Evolutionary conservation across 2,888 invertebrate species (phyloP).

Genomic region (Tiliacea aurago): DNA sequence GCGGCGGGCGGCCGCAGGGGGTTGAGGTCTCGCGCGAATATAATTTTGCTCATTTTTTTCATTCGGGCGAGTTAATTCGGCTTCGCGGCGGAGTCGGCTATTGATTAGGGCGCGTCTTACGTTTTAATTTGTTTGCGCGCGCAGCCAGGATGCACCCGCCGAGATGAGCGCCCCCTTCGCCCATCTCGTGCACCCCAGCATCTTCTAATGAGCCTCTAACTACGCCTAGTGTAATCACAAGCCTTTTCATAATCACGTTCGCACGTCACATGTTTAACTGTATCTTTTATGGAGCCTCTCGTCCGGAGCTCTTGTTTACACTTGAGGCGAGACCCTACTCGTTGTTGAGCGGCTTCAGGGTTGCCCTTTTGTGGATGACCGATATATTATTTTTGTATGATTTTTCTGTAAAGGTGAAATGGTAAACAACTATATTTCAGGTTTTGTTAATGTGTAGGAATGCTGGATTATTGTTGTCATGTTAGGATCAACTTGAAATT

Average conservation of each 20-base stretch:
- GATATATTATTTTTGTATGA: conserved; percentile 49
- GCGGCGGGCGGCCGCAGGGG: conserved; percentile 80
- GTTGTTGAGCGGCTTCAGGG: conserved; percentile 59
- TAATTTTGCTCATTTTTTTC: conserved; percentile 91
- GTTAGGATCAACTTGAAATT: neutral
- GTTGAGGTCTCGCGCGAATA: conserved; percentile 89
- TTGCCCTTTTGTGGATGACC: conserved; percentile 57
- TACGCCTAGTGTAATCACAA: conserved; percentile 83
- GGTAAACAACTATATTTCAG: conserved; percentile 6
- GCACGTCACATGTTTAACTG: conserved; percentile 72
- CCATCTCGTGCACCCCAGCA: conserved; percentile 66
- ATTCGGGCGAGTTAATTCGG: conserved; percentile 90
- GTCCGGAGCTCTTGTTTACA: conserved; percentile 67
- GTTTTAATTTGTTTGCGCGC: conserved; percentile 91
- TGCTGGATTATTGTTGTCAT: conserved; percentile 1
- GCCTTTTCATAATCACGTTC: conserved; percentile 83
- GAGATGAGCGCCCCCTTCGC: conserved; percentile 81
- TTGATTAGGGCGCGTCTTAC: conserved; percentile 91
- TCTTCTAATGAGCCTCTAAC: conserved; percentile 87
- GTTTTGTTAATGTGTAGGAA: neutral
- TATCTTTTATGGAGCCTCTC: conserved; percentile 60
- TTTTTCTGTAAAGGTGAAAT: conserved; percentile 14
- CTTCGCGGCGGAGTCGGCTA: conserved; percentile 89
- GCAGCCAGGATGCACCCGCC: conserved; percentile 88
- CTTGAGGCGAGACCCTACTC: conserved; percentile 66